Conservation (phyloP, 1,140 invertebrate genomes). For the Telenomus remus region DNA sequence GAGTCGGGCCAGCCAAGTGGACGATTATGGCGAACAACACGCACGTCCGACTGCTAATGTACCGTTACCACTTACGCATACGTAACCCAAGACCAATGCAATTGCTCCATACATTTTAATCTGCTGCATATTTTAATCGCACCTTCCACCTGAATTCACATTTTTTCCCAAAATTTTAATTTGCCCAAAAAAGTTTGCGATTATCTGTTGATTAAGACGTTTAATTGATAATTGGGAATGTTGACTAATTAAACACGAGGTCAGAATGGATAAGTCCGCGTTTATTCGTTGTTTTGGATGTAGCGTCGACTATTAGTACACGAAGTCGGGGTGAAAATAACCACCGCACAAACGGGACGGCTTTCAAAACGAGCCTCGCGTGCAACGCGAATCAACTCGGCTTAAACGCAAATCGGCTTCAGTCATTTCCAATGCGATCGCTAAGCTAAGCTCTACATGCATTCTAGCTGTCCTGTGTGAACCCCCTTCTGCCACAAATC, state of each 20-base stretch:
- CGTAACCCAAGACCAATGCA: constrained; percentile 17
- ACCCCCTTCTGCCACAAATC: constrained; percentile 4
- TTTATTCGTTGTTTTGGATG: constrained; percentile 11
- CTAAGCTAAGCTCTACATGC: constrained; percentile 20
- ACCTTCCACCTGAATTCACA: not conserved
- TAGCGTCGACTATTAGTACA: constrained; percentile 1
- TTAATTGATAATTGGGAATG: not conserved
- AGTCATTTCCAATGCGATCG: constrained; percentile 29
- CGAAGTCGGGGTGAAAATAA: constrained; percentile 12
- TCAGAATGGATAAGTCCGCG: constrained; percentile 1
- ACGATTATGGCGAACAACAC: constrained; percentile 24
- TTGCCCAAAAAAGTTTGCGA: not conserved
- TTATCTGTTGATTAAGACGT: not conserved
- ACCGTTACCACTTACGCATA: constrained; percentile 48
- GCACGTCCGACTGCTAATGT: constrained; percentile 48
- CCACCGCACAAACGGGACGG: not conserved
- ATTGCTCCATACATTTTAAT: constrained; percentile 33
- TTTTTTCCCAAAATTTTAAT: not conserved
- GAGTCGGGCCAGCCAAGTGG: constrained; percentile 10
- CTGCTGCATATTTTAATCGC: constrained; percentile 42
- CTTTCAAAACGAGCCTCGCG: constrained; percentile 28
- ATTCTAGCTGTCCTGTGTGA: constrained; percentile 12
- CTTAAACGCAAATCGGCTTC: constrained; percentile 41
- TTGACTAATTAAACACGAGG: constrained; percentile 1
- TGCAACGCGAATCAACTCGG: constrained; percentile 29